Percentiles rank a stretch among this genome's conserved stretches.
Conservation (phyloP, 2,888 invertebrate species). For the Catocala fraxini region DNA sequence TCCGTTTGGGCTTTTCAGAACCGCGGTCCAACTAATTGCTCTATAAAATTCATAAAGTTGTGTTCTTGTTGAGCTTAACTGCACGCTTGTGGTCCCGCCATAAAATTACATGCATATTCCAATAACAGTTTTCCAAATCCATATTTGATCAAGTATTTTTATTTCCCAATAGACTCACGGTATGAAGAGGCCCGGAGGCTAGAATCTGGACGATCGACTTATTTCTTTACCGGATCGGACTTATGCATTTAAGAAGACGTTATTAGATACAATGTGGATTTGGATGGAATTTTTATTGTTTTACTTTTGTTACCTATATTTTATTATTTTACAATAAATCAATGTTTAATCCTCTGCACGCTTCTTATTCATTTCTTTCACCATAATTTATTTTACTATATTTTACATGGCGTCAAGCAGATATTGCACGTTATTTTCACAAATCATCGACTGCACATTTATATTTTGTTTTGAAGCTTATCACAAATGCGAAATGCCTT, state of each 20-base stretch:
- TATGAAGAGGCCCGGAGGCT: conserved; percentile 75
- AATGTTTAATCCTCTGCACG: conserved; percentile 67
- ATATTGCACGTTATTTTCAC: background rate
- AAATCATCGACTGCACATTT: conserved; percentile 5
- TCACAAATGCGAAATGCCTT: no score
- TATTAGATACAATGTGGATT: conserved; percentile 73
- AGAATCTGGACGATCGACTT: conserved; percentile 61
- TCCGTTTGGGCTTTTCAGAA: background rate
- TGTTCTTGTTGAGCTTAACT: conserved; percentile 29
- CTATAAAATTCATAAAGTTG: conserved; percentile 16
- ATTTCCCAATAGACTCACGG: conserved; percentile 83
- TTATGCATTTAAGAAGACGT: conserved; percentile 79
- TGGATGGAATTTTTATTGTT: conserved; percentile 71
- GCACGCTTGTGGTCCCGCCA: conserved; percentile 39
- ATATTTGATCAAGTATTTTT: conserved; percentile 78
- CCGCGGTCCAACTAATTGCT: conserved; percentile 8
- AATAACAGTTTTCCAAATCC: conserved; percentile 72
- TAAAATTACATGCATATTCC: conserved; percentile 34
- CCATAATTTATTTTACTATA: conserved; percentile 1
- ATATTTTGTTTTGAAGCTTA: no score
- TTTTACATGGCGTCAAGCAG: background rate
- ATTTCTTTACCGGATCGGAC: conserved; percentile 63
- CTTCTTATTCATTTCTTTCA: conserved; percentile 41
- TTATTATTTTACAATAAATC: conserved; percentile 71
- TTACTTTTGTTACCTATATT: conserved; percentile 58